Evolutionary conservation across 2,888 invertebrate genomes (phyloP).

Genomic region (Drosophila differens): DNA sequence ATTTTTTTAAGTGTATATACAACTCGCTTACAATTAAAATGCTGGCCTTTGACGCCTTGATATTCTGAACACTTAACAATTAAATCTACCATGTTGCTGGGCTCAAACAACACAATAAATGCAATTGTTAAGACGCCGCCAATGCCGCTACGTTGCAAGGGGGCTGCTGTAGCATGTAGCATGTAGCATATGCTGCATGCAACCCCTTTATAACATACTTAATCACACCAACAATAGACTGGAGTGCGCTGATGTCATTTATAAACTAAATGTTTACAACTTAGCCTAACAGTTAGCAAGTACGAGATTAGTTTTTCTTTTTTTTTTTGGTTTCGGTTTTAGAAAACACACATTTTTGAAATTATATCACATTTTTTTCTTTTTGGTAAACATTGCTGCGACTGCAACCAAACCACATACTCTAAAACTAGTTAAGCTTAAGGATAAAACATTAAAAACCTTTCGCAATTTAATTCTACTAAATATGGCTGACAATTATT

Average conservation of each 20-base stretch:
- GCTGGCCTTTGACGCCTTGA: conserved; percentile 29
- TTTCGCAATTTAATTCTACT: conserved; percentile 25
- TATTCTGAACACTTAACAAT: conserved; percentile 57
- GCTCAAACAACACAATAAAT: conserved; percentile 81
- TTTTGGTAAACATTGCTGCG: conserved; percentile 37
- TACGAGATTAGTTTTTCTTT: conserved; percentile 34
- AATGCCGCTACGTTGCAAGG: conserved; percentile 38
- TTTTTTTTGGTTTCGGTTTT: conserved; percentile 28
- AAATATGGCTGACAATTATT: conserved; percentile 46
- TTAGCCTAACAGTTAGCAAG: conserved; percentile 43
- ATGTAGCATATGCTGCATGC: conserved; percentile 6
- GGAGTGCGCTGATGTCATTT: conserved; percentile 27
- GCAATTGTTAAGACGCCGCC: conserved; percentile 58
- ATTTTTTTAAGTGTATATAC: conserved; percentile 31
- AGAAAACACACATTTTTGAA: conserved; percentile 78
- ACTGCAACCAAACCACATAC: conserved; percentile 45
- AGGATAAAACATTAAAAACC: conserved; percentile 63
- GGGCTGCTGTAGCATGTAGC: conserved; percentile 28
- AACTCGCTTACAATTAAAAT: conserved; percentile 43
- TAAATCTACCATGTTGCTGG: conserved; percentile 78
- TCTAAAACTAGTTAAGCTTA: conserved; percentile 65
- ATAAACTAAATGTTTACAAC: conserved; percentile 22
- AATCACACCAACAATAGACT: conserved; percentile 22
- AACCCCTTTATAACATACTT: conserved; percentile 76
- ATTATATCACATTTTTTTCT: conserved; percentile 74